A percentile compares a stretch with the other conserved stretches of the same genome.
Evolutionary conservation across 2,888 invertebrate genomes (phyloP).

Genomic region (Drosophila siamana): DNA sequence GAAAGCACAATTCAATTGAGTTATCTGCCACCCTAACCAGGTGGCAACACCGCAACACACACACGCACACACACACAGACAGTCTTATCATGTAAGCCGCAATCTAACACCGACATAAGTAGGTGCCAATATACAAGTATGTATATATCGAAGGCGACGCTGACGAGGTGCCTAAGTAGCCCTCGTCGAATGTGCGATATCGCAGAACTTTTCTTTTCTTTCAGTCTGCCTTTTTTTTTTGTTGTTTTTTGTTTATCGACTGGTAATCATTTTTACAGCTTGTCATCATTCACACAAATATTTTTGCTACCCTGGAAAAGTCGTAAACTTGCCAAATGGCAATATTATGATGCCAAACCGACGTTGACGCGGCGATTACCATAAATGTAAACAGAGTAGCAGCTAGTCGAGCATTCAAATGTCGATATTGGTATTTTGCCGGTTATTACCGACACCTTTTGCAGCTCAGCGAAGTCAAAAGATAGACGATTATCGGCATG

Average conservation of each 20-base stretch:
- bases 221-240: constrained; percentile 20
- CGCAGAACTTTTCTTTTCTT: neutral
- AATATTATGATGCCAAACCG: neutral
- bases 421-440: neutral
- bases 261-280: constrained; percentile 53
- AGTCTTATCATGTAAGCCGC: constrained; percentile 17
- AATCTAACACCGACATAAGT: constrained; percentile 16
- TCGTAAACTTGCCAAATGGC: neutral
- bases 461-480: neutral
- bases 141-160: neutral
- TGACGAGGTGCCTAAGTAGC: constrained; percentile 13
- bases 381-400: neutral
- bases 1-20: constrained; percentile 51
- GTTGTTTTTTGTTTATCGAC: constrained; percentile 23
- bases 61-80: constrained; percentile 2
- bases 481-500: neutral
- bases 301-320: neutral
- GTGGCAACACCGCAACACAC: constrained; percentile 1
- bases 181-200: constrained; percentile 12
- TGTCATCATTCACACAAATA: constrained; percentile 31
- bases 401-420: neutral
- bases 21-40: constrained; percentile 23
- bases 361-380: too few relatives aligned
- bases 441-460: neutral
- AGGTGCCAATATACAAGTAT: constrained; percentile 45